Base-by-base conservation (phyloP, 2,113 vertebrate species). In the Pao palembangensis region DNA sequence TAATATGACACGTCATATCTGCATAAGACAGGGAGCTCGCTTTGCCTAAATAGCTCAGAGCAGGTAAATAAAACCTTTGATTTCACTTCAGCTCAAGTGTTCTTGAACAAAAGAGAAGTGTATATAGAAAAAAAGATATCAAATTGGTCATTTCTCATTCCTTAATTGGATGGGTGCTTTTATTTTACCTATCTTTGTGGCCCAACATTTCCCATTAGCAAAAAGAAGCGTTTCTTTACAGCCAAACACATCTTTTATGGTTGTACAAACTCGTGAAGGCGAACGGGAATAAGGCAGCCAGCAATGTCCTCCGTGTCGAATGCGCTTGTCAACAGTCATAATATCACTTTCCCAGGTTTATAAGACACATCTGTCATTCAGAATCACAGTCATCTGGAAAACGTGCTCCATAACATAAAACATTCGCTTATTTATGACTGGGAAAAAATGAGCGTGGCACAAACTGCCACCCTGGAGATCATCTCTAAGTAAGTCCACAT, bases 121-220 rank as follows among this genome's bases (percentile, higher is more conserved):
- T 76, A 61, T 79, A 77, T 80, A 84, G 75, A 82, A 80, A 85
- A 73, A 61, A 82, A 85, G 71, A 81, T 81, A 82, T 82, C 77
- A 72, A 78, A 84, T 88, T 83, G 79, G 75, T 88, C 85, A 89
- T 83, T 76, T 87, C 75, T 52, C 71, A 54, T 78, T 86, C 78
- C 90, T 91, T 91, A 92, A 92, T 92, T 92, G 88, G 87, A 88
- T 86, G 81, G 83, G 75, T 79, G 84, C 89, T 89, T 90, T 84
- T 79, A 85, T 81, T 89, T 17, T 84, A 73, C 87, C 87, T 88
- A 71, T 81, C 58, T 81, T 77, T 84, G 78, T 73, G 85, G 87
- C 83, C 83, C 82, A 85, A 68, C 78, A 80, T 82, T 90, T 89
- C 85, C 82, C 84, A 82, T 86, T 87, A 89, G 75, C 79, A 55